Base-by-base conservation (phyloP, 2,113 vertebrate genomes). In the Tachycineta bicolor region DNA sequence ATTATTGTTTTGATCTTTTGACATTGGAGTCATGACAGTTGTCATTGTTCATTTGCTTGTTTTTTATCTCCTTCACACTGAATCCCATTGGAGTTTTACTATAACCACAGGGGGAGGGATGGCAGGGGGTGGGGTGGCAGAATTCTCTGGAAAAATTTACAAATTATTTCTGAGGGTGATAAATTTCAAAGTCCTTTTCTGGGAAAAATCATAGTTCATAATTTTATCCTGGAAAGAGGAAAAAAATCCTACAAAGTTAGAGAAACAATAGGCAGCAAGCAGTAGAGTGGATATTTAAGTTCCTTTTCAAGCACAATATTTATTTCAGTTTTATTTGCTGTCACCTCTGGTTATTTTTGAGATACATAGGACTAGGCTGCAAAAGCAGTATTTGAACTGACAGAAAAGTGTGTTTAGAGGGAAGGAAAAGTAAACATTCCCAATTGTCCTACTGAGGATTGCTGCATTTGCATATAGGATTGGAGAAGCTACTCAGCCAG, bases 1-100 rank as follows among this genome's bases (percentile, higher is more conserved):
- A 79, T 19, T 43, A 10, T 44, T 70, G 16, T 43, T 79, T 79
- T 43, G 44, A 14, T 43, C 21, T 78, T 39, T 33, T 4, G 47
- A 26, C 3, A 5, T 63, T 43, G 34, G 6, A 33, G 1, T 60
- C 14, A 24, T 39, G 6, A 18, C 3, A 26, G 10, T 47, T 83
- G 7, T 29, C 31, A 24, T 46, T 43, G 10, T 56, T 92, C 1
- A 2, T 10, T 64, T 58, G 0, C 3, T 50, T 69, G 9, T 0
- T 73, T 84, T 62, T 89, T 34, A 21, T 55, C 20, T 89, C 7
- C 11, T 83, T 49, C 20, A 33, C 4, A 5, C 1, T 41, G 71
- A 74, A 75, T 12, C 21, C 23, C 19, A 49, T 4, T 2, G 10
- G 39, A 56, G 5, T 87, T 70, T 75, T 53, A 4, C 28, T 82